A percentile compares a stretch with the other conserved stretches of the same genome.
Conservation (phyloP, 2,888 invertebrate species). For the Eristalis arbustorum region DNA sequence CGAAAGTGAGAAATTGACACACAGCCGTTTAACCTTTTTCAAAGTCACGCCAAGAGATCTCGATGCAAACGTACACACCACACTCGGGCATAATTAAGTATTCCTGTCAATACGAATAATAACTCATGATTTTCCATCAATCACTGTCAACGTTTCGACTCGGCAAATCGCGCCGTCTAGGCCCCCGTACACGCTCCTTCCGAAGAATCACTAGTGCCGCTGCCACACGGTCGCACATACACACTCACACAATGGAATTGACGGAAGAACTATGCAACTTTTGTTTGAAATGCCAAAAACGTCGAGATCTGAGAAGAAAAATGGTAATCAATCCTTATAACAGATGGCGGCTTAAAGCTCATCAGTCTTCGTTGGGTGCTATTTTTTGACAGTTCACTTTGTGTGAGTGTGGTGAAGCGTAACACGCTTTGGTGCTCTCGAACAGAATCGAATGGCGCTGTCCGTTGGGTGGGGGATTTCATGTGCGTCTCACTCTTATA, state of each 20-base stretch:
- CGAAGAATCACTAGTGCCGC: background rate
- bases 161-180: constrained; percentile 16
- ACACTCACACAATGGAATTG: constrained; percentile 10
- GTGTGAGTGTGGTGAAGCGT: constrained; percentile 19
- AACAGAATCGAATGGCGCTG: background rate
- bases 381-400: constrained; percentile 46
- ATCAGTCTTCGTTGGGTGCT: constrained; percentile 60
- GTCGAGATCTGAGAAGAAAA: constrained; percentile 43
- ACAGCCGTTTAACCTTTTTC: constrained; percentile 40
- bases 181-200: background rate
- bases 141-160: constrained; percentile 63
- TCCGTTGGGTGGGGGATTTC: constrained; percentile 33
- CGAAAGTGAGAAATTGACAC: constrained; percentile 20
- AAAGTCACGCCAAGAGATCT: constrained; percentile 47
- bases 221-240: background rate
- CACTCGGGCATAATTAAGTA: constrained; percentile 50
- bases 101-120: constrained; percentile 63
- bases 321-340: constrained; percentile 62
- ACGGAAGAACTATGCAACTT: constrained; percentile 53
- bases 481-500: background rate
- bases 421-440: constrained; percentile 17
- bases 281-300: constrained; percentile 64
- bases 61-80: constrained; percentile 1
- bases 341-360: constrained; percentile 56
- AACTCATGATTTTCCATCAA: constrained; percentile 66